phyloP scores from a whole-genome alignment of 2,113 vertebrate species.

The Melanostigma gelatinosum region DNA sequence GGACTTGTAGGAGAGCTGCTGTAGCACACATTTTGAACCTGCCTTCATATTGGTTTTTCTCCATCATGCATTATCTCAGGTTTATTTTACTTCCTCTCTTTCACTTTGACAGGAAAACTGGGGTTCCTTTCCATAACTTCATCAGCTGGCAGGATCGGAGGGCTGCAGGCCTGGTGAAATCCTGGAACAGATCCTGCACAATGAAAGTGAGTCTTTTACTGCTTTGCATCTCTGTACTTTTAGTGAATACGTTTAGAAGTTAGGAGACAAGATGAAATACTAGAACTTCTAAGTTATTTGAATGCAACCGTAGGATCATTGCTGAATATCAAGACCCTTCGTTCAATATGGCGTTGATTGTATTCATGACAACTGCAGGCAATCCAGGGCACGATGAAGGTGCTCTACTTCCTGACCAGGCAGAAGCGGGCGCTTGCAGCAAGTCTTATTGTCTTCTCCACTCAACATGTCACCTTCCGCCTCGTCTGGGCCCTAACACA shows the following conservation, averaged over 20 bases:
- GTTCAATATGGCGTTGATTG: not conserved
- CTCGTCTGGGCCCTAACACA: constrained; percentile 90
- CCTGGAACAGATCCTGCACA: constrained; percentile 91
- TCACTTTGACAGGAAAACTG: constrained; percentile 85
- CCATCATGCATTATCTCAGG: not conserved
- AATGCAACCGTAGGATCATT: not conserved
- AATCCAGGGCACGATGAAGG: constrained; percentile 83
- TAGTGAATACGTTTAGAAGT: not conserved
- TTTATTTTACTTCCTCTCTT: not conserved
- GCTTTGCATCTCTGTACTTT: not conserved
- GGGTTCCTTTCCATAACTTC: constrained; percentile 95
- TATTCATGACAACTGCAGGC: constrained; percentile 75
- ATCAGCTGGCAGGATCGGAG: constrained; percentile 97
- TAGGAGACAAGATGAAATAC: not conserved
- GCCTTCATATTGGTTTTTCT: not conserved
- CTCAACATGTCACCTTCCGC: constrained; percentile 90
- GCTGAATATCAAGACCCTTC: not conserved
- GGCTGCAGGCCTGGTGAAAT: constrained; percentile 88
- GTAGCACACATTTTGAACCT: not conserved
- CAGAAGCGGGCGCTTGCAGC: constrained; percentile 85
- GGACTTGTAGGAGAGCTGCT: not conserved
- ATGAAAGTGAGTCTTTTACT: constrained; percentile 87
- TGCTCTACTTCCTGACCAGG: constrained; percentile 89
- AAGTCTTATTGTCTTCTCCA: constrained; percentile 89
- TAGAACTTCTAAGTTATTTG: not conserved